Percentiles rank a stretch among this genome's conserved stretches.
Evolutionary conservation across 1,140 invertebrate genomes (phyloP).

Genomic region (fruit fly (Drosophila melanogaster)): DNA sequence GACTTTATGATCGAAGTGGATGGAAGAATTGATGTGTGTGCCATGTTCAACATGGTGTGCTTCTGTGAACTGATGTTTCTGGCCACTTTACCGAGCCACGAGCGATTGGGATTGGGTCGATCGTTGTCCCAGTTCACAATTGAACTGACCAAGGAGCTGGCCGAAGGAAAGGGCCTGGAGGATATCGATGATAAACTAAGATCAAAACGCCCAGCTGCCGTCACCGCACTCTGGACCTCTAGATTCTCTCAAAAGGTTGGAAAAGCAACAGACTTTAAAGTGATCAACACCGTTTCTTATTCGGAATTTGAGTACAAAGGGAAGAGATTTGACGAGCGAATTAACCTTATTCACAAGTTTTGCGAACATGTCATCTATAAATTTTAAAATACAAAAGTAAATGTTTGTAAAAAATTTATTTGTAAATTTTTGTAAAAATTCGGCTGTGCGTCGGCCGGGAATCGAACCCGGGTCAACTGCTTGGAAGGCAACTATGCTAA

Average conservation of each 20-base stretch:
- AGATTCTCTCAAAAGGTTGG: constrained; percentile 86
- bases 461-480: constrained; percentile 98
- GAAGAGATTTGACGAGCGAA: constrained; percentile 86
- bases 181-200: constrained; percentile 84
- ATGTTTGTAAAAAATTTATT: background rate
- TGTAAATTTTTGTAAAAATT: background rate
- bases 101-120: constrained; percentile 85
- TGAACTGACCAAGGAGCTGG: constrained; percentile 85
- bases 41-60: constrained; percentile 86
- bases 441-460: constrained; percentile 87
- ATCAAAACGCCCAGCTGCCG: constrained; percentile 85
- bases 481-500: constrained; percentile 96
- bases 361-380: constrained; percentile 56
- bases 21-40: constrained; percentile 86
- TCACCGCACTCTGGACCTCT: constrained; percentile 87
- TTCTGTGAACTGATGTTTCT: constrained; percentile 89
- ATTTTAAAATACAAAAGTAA: constrained; percentile 32
- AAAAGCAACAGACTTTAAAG: constrained; percentile 85
- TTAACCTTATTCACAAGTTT: constrained; percentile 74
- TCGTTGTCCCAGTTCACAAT: constrained; percentile 85
- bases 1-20: constrained; percentile 87
- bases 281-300: constrained; percentile 84
- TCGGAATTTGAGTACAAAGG: constrained; percentile 86
- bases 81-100: constrained; percentile 85
- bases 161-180: constrained; percentile 85